These are phyloP conservation scores for Odontocerum albicorne DNA, from an alignment of 2,888 invertebrate species.

Conservation along the genomic window DNA sequence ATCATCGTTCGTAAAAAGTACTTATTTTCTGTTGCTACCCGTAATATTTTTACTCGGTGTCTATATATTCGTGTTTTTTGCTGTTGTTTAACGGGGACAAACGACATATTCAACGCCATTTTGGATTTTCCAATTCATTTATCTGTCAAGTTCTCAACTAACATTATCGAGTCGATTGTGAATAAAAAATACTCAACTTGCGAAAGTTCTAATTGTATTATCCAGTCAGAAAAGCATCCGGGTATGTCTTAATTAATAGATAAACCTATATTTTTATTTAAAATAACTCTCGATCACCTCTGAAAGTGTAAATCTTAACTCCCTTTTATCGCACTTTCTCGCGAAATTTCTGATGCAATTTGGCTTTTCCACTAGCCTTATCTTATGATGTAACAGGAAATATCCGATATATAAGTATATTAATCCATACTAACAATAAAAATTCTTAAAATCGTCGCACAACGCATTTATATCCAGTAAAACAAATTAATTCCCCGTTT, in stretches of 20 bases:
- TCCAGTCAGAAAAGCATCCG: constrained; percentile 19
- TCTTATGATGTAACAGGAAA: neutral
- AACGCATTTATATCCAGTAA: no score
- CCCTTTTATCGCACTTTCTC: neutral
- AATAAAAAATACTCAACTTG: constrained; percentile 13
- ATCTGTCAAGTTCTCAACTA: constrained; percentile 11
- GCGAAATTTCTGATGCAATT: neutral
- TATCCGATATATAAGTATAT: neutral
- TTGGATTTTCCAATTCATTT: constrained; percentile 6
- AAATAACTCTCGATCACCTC: neutral
- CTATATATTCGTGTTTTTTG: no score
- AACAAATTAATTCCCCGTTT: no score
- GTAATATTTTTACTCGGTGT: no score
- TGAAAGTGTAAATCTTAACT: neutral
- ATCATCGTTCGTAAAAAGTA: no score
- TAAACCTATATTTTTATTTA: neutral
- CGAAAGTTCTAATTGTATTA: constrained; percentile 1
- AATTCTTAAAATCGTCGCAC: no score
- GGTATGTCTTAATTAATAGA: constrained; percentile 5
- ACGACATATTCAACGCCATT: constrained; percentile 19
- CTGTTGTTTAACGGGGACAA: no score
- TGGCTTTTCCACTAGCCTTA: neutral
- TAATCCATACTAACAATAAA: neutral
- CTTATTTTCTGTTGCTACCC: no score
- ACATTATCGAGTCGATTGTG: neutral